Evolutionary conservation across 2,113 vertebrate genomes (phyloP).

Genomic region (Strigops habroptila): DNA sequence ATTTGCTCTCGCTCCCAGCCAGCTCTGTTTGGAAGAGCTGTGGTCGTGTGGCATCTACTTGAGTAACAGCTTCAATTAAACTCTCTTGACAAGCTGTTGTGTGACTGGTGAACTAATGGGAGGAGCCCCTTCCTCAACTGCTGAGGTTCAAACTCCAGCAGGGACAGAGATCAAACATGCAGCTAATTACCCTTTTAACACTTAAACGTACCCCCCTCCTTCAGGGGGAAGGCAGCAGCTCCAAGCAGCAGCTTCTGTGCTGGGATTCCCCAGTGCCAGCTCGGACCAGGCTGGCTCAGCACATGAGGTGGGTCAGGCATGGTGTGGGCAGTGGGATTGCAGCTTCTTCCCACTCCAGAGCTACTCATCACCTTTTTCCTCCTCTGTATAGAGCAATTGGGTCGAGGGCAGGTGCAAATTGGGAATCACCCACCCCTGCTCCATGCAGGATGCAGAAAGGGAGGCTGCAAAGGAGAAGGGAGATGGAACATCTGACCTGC

Average conservation of each 20-base stretch:
- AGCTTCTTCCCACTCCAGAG: background rate
- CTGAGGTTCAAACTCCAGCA: conserved; percentile 55
- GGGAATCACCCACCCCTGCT: background rate
- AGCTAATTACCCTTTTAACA: conserved; percentile 67
- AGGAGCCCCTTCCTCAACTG: conserved; percentile 52
- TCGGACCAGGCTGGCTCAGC: background rate
- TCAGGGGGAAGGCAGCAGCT: conserved; percentile 32
- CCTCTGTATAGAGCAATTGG: rapidly evolving
- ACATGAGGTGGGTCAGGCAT: rapidly evolving
- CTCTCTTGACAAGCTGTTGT: conserved; percentile 59
- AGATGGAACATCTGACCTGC: background rate
- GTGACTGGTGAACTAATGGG: conserved; percentile 48
- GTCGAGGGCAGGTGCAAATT: background rate
- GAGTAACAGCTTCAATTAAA: conserved; percentile 61
- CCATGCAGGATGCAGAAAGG: background rate
- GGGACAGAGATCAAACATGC: conserved; percentile 56
- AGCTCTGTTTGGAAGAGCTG: conserved; percentile 48
- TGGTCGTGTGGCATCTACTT: conserved; percentile 60
- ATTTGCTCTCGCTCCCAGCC: conserved; percentile 35
- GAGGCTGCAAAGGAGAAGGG: background rate
- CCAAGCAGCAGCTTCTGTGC: conserved; percentile 22
- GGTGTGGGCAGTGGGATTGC: background rate
- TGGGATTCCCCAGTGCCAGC: background rate
- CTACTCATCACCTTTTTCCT: background rate
- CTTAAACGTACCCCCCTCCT: conserved; percentile 29